Base-by-base conservation (phyloP, 2,888 invertebrate species). In the Ariolimax columbianus region DNA sequence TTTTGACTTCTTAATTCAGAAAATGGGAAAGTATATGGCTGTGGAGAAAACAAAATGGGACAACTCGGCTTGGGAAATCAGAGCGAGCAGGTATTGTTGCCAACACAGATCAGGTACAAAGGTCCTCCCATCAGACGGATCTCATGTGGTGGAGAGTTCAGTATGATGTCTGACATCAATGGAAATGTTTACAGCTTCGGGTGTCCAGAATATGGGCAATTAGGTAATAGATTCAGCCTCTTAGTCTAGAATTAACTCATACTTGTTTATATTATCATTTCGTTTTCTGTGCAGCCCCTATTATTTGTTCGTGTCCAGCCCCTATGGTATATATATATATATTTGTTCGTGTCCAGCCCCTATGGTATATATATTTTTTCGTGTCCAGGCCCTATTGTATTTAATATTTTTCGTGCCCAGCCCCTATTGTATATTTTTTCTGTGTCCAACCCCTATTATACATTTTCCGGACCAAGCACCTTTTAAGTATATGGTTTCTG, bases 181-280 rank as follows among this genome's bases (percentile, higher is more conserved):
- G 98, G 98, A 4, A 96, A 96, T 84, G 94, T 98, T 79, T 97
- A 97, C 93, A 97, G 98, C 0, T 98, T 98, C 93, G 98, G 98
- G 0, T 95, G 97, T 90, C 98, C 98, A 0, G 98, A 98, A 92
- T 97, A 97, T 93, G 98, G 98, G 0, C 98, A 98, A 91, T 94
- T 98, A 77, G 98, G 94, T 94, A 89, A 89, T 66, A n/a, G n/a
- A 23, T 2, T 30, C n/a, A 63, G 26, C 6, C 63, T 59, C 14
- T 17, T 59, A 14, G 47, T 47, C 47, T 14, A 7, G 9, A 47
- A 7, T 47, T 14, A 7, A 47, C 47, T 14, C 47, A 14, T 14
- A 47, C 47, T 47, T 14, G 14, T 14, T 47, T 14, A 47, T 47
- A 11, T 14, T n/a, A n/a, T n/a, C n/a, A n/a, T n/a, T n/a, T 47